Evolutionary conservation across 2,797 vertebrate species (phyloP).

Genomic region (Chelon labrosus): DNA sequence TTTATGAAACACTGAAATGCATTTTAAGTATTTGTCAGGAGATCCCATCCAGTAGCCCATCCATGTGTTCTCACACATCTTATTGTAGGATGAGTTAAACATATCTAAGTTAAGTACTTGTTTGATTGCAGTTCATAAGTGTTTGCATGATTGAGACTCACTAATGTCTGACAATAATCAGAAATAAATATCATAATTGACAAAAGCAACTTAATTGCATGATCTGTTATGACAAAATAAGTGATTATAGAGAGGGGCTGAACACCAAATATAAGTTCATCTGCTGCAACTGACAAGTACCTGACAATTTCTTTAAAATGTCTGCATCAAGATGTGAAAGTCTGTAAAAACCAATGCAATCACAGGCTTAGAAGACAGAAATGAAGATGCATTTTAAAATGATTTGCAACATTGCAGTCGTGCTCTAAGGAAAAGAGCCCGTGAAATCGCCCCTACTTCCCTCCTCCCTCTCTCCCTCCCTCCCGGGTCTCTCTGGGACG

Average conservation of each 20-base stretch:
- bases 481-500: slow-evolving; percentile 47
- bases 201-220: too few relatives aligned
- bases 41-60: too few relatives aligned
- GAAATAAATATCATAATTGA: too few relatives aligned
- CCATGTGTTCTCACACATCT: background rate
- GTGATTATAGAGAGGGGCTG: too few relatives aligned
- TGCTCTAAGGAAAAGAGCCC: slow-evolving; percentile 34
- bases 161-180: slow-evolving; percentile 11
- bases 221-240: too few relatives aligned
- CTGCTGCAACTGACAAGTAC: background rate
- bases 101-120: background rate
- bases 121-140: background rate
- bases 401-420: slow-evolving; percentile 15
- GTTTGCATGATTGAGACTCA: background rate
- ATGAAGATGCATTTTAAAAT: background rate
- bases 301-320: background rate
- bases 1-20: too few relatives aligned
- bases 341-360: background rate
- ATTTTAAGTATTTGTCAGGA: too few relatives aligned
- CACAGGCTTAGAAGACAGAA: background rate
- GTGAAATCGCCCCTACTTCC: slow-evolving; percentile 32
- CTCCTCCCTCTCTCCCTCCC: slow-evolving; percentile 7
- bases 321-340: background rate
- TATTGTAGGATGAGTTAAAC: background rate
- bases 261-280: background rate